These are phyloP conservation scores for Volucella zonaria DNA, from an alignment of 2,888 invertebrate genomes.

Conservation along the genomic window DNA sequence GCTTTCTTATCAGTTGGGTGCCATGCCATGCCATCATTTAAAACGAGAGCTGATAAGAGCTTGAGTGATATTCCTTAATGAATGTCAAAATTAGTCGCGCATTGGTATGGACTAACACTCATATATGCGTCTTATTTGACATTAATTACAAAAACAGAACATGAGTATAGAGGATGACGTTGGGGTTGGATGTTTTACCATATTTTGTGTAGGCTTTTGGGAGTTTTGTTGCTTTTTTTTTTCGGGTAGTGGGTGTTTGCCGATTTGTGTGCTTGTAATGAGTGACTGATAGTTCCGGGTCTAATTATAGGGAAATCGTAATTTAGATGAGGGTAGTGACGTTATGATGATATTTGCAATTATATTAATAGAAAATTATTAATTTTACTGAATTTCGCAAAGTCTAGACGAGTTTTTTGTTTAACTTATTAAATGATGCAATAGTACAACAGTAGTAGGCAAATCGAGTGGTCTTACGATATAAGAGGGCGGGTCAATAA, in stretches of 20 bases:
- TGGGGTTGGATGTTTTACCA: not conserved
- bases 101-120: conserved; percentile 5
- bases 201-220: conserved; percentile 6
- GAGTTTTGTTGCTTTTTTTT: not conserved
- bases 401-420: conserved; percentile 3
- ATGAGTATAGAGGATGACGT: conserved; percentile 12
- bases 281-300: conserved; percentile 18
- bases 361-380: conserved; percentile 1
- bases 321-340: not conserved
- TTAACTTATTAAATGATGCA: not conserved
- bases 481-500: too few relatives aligned
- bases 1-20: conserved; percentile 38
- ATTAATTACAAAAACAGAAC: conserved; percentile 36
- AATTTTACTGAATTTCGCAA: not conserved
- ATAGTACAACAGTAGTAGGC: too few relatives aligned
- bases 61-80: conserved; percentile 14
- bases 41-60: conserved; percentile 6
- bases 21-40: not conserved
- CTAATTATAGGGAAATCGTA: conserved; percentile 17
- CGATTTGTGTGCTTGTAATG: not conserved
- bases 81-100: conserved; percentile 28
- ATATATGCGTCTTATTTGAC: conserved; percentile 25
- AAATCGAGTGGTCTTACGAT: too few relatives aligned
- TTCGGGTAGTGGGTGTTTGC: not conserved
- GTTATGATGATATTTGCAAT: not conserved